Percentiles rank a stretch among this genome's conserved stretches.
These are phyloP conservation scores for Lithophane socia DNA, from an alignment of 2,888 invertebrate genomes.

Conservation along the genomic window DNA sequence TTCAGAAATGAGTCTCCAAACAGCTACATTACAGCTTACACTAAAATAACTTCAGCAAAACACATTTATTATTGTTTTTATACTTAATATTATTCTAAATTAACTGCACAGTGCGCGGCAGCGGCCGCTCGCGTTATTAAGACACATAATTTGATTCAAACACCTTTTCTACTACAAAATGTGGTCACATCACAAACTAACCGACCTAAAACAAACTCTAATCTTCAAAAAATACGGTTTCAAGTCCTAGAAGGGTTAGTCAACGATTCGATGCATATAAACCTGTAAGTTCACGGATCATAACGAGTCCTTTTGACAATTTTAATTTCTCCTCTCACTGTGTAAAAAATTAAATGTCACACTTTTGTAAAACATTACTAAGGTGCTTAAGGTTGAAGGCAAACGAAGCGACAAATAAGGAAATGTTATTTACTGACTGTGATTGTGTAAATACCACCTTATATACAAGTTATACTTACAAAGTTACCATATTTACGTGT, in stretches of 20 bases:
- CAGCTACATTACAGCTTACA: not conserved
- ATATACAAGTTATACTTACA: not conserved
- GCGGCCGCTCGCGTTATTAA: conserved; percentile 27
- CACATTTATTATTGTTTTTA: conserved; percentile 43
- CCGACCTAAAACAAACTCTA: not conserved
- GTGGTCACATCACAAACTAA: not conserved
- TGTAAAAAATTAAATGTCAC: conserved; percentile 75
- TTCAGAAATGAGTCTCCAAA: conserved; percentile 18
- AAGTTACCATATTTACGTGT: no score
- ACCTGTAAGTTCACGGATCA: conserved; percentile 48
- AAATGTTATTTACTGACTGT: no score
- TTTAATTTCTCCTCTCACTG: conserved; percentile 70
- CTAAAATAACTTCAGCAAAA: conserved; percentile 31
- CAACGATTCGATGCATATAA: conserved; percentile 41
- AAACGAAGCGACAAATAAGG: not conserved
- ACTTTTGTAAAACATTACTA: conserved; percentile 71
- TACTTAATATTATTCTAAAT: conserved; percentile 45
- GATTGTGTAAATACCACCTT: not conserved
- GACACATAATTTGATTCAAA: conserved; percentile 44
- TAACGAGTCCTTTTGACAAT: conserved; percentile 70
- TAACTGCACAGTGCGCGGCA: conserved; percentile 21
- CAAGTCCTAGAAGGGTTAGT: not conserved
- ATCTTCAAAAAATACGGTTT: not conserved
- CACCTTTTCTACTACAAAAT: conserved; percentile 49
- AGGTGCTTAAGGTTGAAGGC: conserved; percentile 8